These are phyloP conservation scores for Pseudococcus viburni DNA, from an alignment of 2,888 invertebrate species.

Conservation along the genomic window DNA sequence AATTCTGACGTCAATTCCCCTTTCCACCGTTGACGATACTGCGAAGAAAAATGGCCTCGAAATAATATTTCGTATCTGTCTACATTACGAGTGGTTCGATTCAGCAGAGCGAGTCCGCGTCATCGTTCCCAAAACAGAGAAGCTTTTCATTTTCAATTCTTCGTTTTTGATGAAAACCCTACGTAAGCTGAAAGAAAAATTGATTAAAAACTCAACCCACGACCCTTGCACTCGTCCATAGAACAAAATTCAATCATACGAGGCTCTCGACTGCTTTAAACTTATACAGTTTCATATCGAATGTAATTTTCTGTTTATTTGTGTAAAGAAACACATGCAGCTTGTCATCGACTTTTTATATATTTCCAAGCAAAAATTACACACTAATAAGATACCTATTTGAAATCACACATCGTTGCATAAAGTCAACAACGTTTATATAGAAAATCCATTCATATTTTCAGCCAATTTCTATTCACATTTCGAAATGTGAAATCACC, in stretches of 20 bases:
- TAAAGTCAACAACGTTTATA: too few species aligned
- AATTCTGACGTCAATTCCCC: too few species aligned
- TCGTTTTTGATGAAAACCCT: background rate
- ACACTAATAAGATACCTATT: too few species aligned
- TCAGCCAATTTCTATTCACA: background rate
- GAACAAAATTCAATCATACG: background rate
- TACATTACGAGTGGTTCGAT: too few species aligned
- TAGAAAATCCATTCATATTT: background rate
- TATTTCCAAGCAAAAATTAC: background rate
- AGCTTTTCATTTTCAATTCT: background rate
- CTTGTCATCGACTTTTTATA: background rate
- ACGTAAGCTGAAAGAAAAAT: too few species aligned
- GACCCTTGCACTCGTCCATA: background rate
- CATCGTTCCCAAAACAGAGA: too few species aligned
- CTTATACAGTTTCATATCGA: background rate
- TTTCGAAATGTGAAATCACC: background rate
- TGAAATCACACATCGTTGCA: too few species aligned
- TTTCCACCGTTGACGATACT: too few species aligned
- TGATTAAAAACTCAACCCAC: too few species aligned
- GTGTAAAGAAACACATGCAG: background rate
- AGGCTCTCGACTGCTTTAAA: background rate
- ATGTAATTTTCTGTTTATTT: background rate
- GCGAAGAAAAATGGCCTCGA: too few species aligned
- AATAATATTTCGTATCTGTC: too few species aligned
- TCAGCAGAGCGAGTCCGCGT: too few species aligned